Base-by-base conservation (phyloP, 2,113 vertebrate genomes). In the Phoenicopterus ruber region DNA sequence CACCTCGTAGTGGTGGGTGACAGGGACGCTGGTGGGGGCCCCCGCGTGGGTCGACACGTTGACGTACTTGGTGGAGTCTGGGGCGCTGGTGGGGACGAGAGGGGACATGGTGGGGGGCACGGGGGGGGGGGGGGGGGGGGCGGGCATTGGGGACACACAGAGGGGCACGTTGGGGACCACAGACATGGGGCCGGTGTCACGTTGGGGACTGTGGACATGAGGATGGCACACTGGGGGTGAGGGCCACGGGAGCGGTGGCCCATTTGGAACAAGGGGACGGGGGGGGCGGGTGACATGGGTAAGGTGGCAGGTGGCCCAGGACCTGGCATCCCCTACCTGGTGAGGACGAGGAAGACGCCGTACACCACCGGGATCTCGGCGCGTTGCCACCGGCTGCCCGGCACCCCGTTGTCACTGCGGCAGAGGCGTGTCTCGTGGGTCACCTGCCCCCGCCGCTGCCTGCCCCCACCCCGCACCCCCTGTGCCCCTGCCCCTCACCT, bases 361-460 rank as follows among this genome's bases (percentile, higher is more conserved):
- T 97, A 96, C 52, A 92, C 96, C 80, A 97, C 96, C 0, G 92
- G 95, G 24, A 97, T 69, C 66, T 77, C 47, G 74, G 65, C 70
- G 81, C 88, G 71, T 58, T 71, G 26, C 87, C 32, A 47, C 62
- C 77, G 95, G 86, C 20, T 80, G 11, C 44, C 31, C 12, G 22
- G 88, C 49, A 17, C 74, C 36, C 86, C 94, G 54, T 96, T 98
- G 67, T 97, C 93, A 47, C 96, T 97, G 74, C 46, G 59, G 61
- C 47, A 8, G 74, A 77, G 59, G 62, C 21, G 42, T 66, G 67
- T 50, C 65, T 72, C 57, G 24, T 2, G 9, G 52, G 65, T 13
- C 42, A 17, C n/a, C 49, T 17, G 21, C 25, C 28, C 42, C 36
- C 11, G 9, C 22, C 21, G 4, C 17, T 6, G n/a, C 36, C 59